phyloP scores from a whole-genome alignment of 2,797 vertebrate species.

The Pelobates cultripes region DNA sequence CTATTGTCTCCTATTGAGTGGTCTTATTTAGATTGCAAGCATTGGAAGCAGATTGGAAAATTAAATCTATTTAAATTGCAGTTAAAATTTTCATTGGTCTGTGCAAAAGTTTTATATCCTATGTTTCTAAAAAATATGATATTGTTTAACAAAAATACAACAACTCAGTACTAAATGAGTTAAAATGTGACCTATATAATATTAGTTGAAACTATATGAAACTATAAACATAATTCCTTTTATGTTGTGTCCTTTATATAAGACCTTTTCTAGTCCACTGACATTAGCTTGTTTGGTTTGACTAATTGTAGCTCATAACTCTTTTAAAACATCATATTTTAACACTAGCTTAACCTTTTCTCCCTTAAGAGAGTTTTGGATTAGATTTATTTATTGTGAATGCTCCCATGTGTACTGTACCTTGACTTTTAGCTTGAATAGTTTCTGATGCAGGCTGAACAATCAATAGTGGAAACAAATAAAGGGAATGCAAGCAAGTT shows the following conservation, averaged over 20 bases:
- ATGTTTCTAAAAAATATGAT: no score
- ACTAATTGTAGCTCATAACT: conserved; percentile 8
- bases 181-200: no score
- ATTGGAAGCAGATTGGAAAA: no score
- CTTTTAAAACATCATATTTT: conserved; percentile 19
- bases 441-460: conserved; percentile 31
- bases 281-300: conserved; percentile 24
- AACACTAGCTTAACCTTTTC: conserved; percentile 28
- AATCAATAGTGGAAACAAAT: conserved; percentile 49
- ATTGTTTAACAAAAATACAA: no score
- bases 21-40: no score
- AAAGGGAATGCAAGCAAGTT: conserved; percentile 31
- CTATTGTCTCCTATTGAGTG: no score
- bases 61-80: no score
- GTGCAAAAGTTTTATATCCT: no score
- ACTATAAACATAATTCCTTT: no score
- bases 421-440: conserved; percentile 45
- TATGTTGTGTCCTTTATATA: neutral
- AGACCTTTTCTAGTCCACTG: neutral
- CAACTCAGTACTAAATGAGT: no score
- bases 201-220: no score
- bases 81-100: no score
- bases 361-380: conserved; percentile 30
- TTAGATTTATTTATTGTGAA: neutral
- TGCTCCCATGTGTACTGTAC: conserved; percentile 11